Evolutionary conservation across 35 echinoderm and acorn worm genomes (phyloP).

Genomic region (Holothuria glaberrima): DNA sequence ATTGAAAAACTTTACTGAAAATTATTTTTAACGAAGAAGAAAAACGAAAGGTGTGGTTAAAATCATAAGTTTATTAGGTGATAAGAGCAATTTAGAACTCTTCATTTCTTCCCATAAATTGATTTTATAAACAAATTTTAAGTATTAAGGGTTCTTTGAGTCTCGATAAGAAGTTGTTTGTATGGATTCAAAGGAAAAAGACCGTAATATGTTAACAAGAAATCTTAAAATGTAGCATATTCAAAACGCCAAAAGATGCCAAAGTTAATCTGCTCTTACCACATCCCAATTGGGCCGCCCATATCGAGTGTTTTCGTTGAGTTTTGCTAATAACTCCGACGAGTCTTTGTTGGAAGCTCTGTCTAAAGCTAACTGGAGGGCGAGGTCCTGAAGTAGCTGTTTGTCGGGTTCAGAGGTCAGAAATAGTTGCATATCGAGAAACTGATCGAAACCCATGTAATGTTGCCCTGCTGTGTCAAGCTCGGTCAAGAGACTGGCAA

Average conservation of each 20-base stretch:
- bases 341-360: constrained; percentile 19
- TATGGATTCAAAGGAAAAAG: neutral
- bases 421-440: constrained; percentile 54
- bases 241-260: no score
- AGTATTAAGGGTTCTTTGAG: no score
- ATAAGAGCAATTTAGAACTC: no score
- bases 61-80: no score
- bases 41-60: no score
- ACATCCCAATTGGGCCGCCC: constrained; percentile 69
- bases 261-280: constrained; percentile 20
- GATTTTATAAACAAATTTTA: no score
- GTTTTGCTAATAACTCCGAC: constrained; percentile 35
- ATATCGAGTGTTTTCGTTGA: constrained; percentile 58
- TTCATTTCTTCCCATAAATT: no score
- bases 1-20: no score
- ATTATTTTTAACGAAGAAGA: no score
- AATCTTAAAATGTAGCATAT: no score
- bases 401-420: constrained; percentile 53
- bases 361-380: constrained; percentile 55
- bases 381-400: constrained; percentile 8
- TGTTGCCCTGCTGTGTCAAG: constrained; percentile 43
- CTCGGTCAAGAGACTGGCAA: constrained; percentile 64
- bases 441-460: constrained; percentile 47
- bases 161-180: neutral
- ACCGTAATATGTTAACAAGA: neutral